Conservation (phyloP, 2,888 invertebrate genomes). For the Acanthosepion lycidas region DNA sequence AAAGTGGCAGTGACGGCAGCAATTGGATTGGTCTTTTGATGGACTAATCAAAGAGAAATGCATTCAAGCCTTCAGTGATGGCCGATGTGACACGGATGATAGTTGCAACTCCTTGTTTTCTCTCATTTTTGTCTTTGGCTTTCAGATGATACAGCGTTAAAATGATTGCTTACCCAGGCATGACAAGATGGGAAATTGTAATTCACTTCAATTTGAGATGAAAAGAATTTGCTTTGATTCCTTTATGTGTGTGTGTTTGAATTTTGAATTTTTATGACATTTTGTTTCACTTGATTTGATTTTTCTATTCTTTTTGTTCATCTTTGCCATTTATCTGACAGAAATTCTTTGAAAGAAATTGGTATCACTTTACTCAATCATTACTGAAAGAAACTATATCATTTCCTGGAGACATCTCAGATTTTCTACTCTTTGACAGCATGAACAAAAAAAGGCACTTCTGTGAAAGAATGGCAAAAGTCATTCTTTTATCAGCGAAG, state of each 20-base stretch:
- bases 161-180: not conserved
- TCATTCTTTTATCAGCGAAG: not conserved
- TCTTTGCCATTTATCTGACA: too few relatives aligned
- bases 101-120: not conserved
- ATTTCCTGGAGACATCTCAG: not conserved
- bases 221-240: too few relatives aligned
- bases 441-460: not conserved
- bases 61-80: not conserved
- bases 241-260: too few relatives aligned
- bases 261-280: too few relatives aligned
- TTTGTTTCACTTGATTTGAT: too few relatives aligned
- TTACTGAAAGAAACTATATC: not conserved
- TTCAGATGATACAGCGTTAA: not conserved
- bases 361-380: not conserved
- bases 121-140: not conserved
- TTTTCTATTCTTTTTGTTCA: too few relatives aligned
- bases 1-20: not conserved
- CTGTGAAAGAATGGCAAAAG: not conserved
- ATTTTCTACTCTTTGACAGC: conserved; percentile 4
- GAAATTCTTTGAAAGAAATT: not conserved
- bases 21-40: conserved; percentile 33
- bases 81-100: not conserved
- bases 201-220: too few relatives aligned
- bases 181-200: too few relatives aligned
- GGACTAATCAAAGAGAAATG: not conserved